phyloP scores from a whole-genome alignment of 2,113 vertebrate genomes.

The Macrotis lagotis region DNA sequence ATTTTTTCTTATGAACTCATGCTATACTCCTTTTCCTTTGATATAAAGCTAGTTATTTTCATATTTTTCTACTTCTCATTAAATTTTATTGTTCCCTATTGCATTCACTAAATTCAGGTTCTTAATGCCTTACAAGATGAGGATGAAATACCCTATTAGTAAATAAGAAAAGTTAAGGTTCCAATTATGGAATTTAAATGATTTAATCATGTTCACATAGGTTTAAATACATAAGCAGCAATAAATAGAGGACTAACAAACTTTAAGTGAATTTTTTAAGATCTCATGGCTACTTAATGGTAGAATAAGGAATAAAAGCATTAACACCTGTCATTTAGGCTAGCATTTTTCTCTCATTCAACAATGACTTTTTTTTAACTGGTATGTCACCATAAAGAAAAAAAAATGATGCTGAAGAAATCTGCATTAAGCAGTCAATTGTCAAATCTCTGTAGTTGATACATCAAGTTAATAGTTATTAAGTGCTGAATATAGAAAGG shows the following conservation, averaged over 20 bases:
- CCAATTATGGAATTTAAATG: background rate
- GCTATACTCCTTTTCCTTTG: background rate
- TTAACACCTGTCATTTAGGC: background rate
- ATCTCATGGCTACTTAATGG: background rate
- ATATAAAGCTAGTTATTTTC: background rate
- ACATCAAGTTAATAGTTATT: too few species aligned
- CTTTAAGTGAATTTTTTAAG: background rate
- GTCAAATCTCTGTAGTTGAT: too few species aligned
- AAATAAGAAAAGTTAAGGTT: background rate
- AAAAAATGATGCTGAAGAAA: background rate
- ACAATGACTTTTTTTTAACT: background rate
- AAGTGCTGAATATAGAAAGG: background rate
- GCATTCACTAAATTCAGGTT: background rate
- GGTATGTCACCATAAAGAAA: background rate
- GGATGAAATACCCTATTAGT: background rate
- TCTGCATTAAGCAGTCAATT: background rate
- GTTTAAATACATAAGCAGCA: background rate
- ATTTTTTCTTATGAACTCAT: background rate
- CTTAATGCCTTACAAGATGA: background rate
- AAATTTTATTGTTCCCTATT: background rate
- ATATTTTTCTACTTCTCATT: background rate
- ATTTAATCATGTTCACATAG: background rate
- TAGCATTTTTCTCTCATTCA: background rate
- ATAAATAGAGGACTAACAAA: background rate
- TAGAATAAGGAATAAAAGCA: background rate